Evolutionary conservation across 2,888 invertebrate species (phyloP), one percentile per base, ranked within the genome.

Genomic region (Campoplex nolae): DNA sequence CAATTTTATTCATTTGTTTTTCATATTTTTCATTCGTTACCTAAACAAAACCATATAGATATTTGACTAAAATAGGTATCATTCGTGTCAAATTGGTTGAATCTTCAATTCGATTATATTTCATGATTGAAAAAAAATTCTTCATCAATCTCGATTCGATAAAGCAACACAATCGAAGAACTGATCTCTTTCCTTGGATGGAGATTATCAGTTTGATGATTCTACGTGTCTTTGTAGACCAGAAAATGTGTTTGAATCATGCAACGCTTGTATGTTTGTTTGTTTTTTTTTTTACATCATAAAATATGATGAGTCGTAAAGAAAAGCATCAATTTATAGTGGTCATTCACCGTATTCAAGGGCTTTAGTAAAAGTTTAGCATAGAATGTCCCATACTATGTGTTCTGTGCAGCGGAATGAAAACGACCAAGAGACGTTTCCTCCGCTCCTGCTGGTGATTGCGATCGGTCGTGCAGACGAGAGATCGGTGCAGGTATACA

Each of bases 361-460:
- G 35, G 18, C 16, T 62, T 58, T 9, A 32, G 32, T 1, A 32
- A 62, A 32, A 16, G 32, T 62, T 62, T 48, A 51, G 48, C 62
- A 73, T 73, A 13, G 80, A 80, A 80, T 45, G 68, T 67, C 76
- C 65, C 54, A 79, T 68, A 45, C 35, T 51, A 13, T 75, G 56
- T 54, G 32, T 75, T 80, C 35, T 67, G 56, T 56, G 42, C 77
- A 56, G 54, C 74, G 77, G 77, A 68, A 81, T 84, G 54, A 84
- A 82, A 87, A 84, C 80, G 81, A 84, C 54, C 65, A 62, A 78
- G 77, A 28, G 68, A 83, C 83, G 76, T 83, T 67, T 71, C 38
- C 77, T 86, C 74, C 80, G 83, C 80, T 86, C 51, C 83, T 81
- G 84, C 77, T 77, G 56, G 81, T 75, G 87, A 84, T 87, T 84